These are phyloP conservation scores for Prorops nasuta DNA, from an alignment of 1,140 invertebrate genomes.

Conservation along the genomic window DNA sequence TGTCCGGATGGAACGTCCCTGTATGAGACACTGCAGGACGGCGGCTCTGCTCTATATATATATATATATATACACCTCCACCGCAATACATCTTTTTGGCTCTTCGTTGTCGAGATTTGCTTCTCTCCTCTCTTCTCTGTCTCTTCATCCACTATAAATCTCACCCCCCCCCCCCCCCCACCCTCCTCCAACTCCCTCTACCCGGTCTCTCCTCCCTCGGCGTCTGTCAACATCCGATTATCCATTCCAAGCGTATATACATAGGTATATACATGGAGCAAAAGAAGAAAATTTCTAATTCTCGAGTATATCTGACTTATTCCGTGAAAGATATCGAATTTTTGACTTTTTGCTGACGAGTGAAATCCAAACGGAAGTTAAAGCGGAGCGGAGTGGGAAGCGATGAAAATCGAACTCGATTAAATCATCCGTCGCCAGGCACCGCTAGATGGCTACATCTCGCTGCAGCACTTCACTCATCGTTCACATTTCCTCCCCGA, in stretches of 20 bases:
- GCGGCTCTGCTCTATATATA: no score
- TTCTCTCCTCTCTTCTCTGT: background rate
- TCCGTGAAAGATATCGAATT: background rate
- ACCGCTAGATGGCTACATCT: constrained; percentile 19
- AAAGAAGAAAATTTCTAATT: background rate
- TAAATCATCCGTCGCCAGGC: constrained; percentile 21
- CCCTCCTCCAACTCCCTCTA: constrained; percentile 20
- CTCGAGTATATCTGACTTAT: background rate
- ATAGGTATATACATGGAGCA: background rate
- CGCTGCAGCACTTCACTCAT: constrained; percentile 38
- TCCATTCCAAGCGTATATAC: constrained; percentile 4
- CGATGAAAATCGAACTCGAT: constrained; percentile 39
- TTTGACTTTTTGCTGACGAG: background rate
- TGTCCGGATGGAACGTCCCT: background rate
- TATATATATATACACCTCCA: background rate
- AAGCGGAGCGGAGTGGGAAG: background rate
- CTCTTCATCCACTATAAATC: background rate
- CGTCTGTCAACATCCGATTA: constrained; percentile 14
- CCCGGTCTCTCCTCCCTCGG: constrained; percentile 4
- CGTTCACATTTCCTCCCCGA: constrained; percentile 40
- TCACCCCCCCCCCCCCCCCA: constrained; percentile 22
- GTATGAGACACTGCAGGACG: background rate
- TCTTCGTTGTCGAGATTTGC: background rate
- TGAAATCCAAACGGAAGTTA: background rate
- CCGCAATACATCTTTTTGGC: background rate